These are phyloP conservation scores for Zonotrichia leucophrys DNA, from an alignment of 2,113 vertebrate species.

Conservation along the genomic window DNA sequence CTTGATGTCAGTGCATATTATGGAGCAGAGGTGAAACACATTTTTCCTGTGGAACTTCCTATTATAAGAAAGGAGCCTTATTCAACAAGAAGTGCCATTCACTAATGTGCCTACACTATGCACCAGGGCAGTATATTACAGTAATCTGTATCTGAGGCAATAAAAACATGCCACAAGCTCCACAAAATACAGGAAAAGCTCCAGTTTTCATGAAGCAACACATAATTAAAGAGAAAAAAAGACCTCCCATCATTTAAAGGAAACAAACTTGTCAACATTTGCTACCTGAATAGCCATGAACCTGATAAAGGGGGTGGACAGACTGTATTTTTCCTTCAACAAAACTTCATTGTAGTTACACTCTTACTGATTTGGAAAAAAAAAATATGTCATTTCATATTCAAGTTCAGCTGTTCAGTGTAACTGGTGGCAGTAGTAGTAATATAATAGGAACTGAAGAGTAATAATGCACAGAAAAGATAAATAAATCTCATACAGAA, in stretches of 20 bases:
- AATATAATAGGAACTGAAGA: background rate
- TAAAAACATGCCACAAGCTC: background rate
- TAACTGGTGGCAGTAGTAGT: background rate
- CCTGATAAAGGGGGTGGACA: background rate
- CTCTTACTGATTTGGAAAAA: background rate
- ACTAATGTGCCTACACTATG: background rate
- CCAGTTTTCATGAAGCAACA: background rate
- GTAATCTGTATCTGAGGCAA: background rate
- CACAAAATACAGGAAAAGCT: background rate
- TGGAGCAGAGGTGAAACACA: background rate
- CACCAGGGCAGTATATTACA: background rate
- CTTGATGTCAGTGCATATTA: background rate
- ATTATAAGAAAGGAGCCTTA: background rate
- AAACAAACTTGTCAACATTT: background rate
- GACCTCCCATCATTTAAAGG: background rate
- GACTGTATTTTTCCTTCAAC: background rate
- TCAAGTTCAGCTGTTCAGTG: background rate
- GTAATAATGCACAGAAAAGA: background rate
- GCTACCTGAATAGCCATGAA: background rate
- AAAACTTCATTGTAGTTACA: background rate
- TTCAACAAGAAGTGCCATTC: background rate
- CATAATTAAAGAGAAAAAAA: background rate
- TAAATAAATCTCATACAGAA: background rate
- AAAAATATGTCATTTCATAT: background rate
- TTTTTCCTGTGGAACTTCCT: background rate